Conservation (phyloP, 1,140 invertebrate genomes). For the Samia ricini region DNA sequence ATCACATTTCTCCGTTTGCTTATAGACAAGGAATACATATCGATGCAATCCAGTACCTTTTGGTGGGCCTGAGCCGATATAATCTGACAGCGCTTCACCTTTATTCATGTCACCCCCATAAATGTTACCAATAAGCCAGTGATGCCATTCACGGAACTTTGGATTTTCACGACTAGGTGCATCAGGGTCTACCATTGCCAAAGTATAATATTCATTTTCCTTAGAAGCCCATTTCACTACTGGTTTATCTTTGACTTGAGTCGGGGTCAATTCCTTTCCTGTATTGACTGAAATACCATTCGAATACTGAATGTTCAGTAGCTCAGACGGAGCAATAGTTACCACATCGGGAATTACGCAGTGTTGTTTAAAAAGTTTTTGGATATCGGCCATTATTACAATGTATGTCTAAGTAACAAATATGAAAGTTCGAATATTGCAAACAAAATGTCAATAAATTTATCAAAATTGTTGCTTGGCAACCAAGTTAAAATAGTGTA, state of each 20-base stretch:
- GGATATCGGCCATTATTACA: slow-evolving; percentile 45
- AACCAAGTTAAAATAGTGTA: background rate
- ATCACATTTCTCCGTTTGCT: slow-evolving; percentile 48
- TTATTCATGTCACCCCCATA: slow-evolving; percentile 85
- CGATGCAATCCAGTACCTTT: slow-evolving; percentile 91
- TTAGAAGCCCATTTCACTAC: slow-evolving; percentile 59
- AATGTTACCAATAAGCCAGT: slow-evolving; percentile 96
- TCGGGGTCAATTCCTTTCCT: slow-evolving; percentile 58
- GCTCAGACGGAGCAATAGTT: slow-evolving; percentile 52
- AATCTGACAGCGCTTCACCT: slow-evolving; percentile 87
- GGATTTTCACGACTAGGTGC: slow-evolving; percentile 90
- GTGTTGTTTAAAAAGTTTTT: slow-evolving; percentile 55
- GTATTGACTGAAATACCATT: slow-evolving; percentile 38
- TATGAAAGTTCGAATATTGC: no score
- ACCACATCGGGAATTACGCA: slow-evolving; percentile 60
- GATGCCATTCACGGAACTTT: slow-evolving; percentile 92
- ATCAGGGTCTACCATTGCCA: slow-evolving; percentile 94
- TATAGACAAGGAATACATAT: slow-evolving; percentile 57
- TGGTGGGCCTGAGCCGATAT: slow-evolving; percentile 92
- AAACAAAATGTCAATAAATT: background rate
- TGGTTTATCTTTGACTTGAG: slow-evolving; percentile 65
- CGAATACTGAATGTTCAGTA: slow-evolving; percentile 45
- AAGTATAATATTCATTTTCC: slow-evolving; percentile 81
- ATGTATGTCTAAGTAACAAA: background rate
- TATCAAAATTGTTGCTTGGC: background rate